Conservation (phyloP, 2,113 vertebrate genomes). For the Coregonus clupeaformis region DNA sequence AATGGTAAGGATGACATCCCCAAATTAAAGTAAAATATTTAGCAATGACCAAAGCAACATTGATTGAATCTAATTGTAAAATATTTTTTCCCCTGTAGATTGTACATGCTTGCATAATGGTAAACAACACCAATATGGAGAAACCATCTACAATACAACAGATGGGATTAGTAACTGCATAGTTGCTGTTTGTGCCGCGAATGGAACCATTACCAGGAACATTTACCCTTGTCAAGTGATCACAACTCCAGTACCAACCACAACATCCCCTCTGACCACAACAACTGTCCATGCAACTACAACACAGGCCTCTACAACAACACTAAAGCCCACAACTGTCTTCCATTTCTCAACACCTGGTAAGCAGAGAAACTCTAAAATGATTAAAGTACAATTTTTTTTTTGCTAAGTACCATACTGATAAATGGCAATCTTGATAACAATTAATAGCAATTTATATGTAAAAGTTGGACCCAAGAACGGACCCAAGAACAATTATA, state of each 20-base stretch:
- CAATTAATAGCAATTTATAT: neutral
- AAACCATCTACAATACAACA: slow-evolving; percentile 80
- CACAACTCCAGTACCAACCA: too few relatives aligned
- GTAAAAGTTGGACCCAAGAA: too few relatives aligned
- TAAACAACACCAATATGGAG: slow-evolving; percentile 66
- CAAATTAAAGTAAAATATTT: neutral
- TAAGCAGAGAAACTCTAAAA: neutral
- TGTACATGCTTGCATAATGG: slow-evolving; percentile 80
- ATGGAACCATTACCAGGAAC: too few relatives aligned
- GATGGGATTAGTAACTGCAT: slow-evolving; percentile 75
- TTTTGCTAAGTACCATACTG: neutral
- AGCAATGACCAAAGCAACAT: neutral
- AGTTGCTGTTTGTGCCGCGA: too few relatives aligned
- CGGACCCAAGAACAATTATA: too few relatives aligned
- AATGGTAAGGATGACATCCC: too few relatives aligned
- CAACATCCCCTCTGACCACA: too few relatives aligned
- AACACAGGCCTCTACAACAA: too few relatives aligned
- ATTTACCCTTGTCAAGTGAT: too few relatives aligned
- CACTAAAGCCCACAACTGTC: slow-evolving; percentile 11
- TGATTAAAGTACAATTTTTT: neutral
- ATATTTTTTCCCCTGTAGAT: slow-evolving; percentile 61
- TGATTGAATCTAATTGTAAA: neutral
- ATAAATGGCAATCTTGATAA: neutral
- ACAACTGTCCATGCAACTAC: too few relatives aligned
- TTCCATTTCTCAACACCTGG: slow-evolving; percentile 35